Conservation (phyloP, 1,140 invertebrate species). For the Formica selysi region DNA sequence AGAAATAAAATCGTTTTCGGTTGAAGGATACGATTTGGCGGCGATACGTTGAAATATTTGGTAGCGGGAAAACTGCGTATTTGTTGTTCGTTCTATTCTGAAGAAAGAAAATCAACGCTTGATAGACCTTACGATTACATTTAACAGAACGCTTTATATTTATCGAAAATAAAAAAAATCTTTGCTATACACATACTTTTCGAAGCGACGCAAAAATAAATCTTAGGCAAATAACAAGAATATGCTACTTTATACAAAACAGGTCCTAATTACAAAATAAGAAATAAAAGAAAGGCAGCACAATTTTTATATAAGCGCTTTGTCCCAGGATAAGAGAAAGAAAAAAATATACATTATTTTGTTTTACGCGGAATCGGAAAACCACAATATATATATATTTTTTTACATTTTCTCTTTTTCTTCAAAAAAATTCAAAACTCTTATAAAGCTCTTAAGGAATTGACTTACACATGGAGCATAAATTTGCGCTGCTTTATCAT, state of each 20-base stretch:
- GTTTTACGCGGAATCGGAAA: constrained; percentile 35
- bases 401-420: constrained; percentile 34
- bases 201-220: constrained; percentile 43
- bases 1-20: constrained; percentile 12
- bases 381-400: constrained; percentile 33
- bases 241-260: constrained; percentile 31
- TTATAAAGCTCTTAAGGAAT: constrained; percentile 32
- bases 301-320: constrained; percentile 52
- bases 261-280: constrained; percentile 64
- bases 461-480: constrained; percentile 17
- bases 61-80: constrained; percentile 1
- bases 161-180: constrained; percentile 47
- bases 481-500: constrained; percentile 30
- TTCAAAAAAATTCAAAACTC: constrained; percentile 26
- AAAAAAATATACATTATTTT: constrained; percentile 26
- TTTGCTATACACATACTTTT: constrained; percentile 52
- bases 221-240: constrained; percentile 30
- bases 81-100: background rate
- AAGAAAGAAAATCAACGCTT: constrained; percentile 33
- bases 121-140: constrained; percentile 47
- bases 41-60: constrained; percentile 22
- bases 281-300: constrained; percentile 62
- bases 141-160: constrained; percentile 60
- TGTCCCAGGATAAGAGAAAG: constrained; percentile 46
- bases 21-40: constrained; percentile 18